These are phyloP conservation scores for Orestias chungarensis DNA, from an alignment of 2,797 vertebrate species.

Conservation along the genomic window DNA sequence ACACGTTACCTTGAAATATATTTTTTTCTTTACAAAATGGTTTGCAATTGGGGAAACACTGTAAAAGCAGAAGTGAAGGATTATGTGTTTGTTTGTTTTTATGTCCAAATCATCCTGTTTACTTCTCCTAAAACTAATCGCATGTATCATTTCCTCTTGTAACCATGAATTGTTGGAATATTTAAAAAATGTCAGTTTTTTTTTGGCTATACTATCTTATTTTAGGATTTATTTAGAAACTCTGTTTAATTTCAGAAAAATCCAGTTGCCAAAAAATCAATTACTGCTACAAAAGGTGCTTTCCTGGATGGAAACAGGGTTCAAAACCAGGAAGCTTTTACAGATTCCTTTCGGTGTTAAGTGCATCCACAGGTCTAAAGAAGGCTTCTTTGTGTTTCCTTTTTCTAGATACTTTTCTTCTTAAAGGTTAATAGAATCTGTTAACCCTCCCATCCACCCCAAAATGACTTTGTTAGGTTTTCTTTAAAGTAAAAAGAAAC, in stretches of 20 bases:
- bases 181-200: no score
- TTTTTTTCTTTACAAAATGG: background rate
- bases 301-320: conserved; percentile 26
- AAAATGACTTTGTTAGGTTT: conserved; percentile 51
- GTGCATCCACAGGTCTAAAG: conserved; percentile 34
- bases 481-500: conserved; percentile 42
- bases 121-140: background rate
- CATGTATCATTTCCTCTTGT: background rate
- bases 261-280: conserved; percentile 41
- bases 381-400: conserved; percentile 42
- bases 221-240: conserved; percentile 15
- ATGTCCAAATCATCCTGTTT: no score
- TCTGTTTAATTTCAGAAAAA: conserved; percentile 19
- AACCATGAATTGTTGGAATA: background rate
- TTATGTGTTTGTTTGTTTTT: background rate
- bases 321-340: conserved; percentile 48
- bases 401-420: conserved; percentile 57
- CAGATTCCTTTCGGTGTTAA: conserved; percentile 16
- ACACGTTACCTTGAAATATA: background rate
- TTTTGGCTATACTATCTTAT: conserved; percentile 23
- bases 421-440: conserved; percentile 79
- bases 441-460: conserved; percentile 72
- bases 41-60: background rate
- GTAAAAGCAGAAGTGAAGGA: background rate
- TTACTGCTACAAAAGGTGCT: conserved; percentile 40